Percentiles rank a stretch among this genome's conserved stretches.
Conservation (phyloP, 2,888 invertebrate species). For the Pseudolycoriella hygida region DNA sequence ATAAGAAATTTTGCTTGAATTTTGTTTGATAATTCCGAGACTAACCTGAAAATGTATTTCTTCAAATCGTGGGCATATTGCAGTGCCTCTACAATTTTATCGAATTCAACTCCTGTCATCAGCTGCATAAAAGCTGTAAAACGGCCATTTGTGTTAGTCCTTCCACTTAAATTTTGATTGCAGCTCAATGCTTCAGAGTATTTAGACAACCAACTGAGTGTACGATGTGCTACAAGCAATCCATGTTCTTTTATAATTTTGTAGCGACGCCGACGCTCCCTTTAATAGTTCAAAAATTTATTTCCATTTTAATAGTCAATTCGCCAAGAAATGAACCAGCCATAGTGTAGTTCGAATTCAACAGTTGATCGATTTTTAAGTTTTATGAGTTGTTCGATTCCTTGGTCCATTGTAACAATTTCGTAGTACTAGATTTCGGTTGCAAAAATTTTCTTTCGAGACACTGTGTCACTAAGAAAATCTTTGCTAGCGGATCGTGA, state of each 20-base stretch:
- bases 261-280: conserved; percentile 54
- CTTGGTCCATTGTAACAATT: too few relatives aligned
- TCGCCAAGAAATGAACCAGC: neutral
- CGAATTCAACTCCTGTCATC: conserved; percentile 51
- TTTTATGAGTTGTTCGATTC: too few relatives aligned
- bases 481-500: too few relatives aligned
- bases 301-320: neutral
- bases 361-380: too few relatives aligned
- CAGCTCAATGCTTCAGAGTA: conserved; percentile 44
- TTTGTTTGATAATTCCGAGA: conserved; percentile 11
- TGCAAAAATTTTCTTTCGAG: too few relatives aligned
- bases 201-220: conserved; percentile 46
- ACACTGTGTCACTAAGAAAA: too few relatives aligned
- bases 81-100: conserved; percentile 58
- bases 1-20: neutral
- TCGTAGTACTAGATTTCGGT: too few relatives aligned
- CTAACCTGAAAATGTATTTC: conserved; percentile 35
- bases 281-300: conserved; percentile 10
- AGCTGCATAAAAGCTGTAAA: conserved; percentile 61
- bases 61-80: conserved; percentile 51
- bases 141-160: conserved; percentile 13
- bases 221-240: conserved; percentile 53
- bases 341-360: too few relatives aligned
- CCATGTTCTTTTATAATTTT: conserved; percentile 61
- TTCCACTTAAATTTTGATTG: conserved; percentile 18